Evolutionary conservation across 2,113 vertebrate species (phyloP), one percentile per base, ranked within the genome.

Genomic region (Bos taurus): DNA sequence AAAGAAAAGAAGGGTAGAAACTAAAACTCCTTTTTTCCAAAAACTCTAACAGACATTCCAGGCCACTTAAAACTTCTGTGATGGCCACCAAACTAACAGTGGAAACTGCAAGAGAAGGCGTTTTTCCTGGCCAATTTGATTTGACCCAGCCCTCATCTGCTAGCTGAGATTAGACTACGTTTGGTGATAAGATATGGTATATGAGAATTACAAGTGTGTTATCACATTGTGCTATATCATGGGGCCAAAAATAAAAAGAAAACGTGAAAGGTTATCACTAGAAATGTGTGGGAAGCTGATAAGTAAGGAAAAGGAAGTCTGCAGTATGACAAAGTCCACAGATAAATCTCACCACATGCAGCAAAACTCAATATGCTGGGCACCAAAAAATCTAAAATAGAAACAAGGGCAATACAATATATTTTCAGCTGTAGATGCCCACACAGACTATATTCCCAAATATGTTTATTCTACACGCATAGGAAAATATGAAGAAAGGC

Each of bases 291-390:
- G 13, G 40, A 92, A 78, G 57, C 71, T 91, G 96, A 92, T 94
- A 98, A 98, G 90, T 94, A 98, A 98, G 92, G 30, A 82, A 88
- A 89, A 33, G 52, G 50, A 67, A 91, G 15, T 86, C 59, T 97
- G 40, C 16, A 89, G 71, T 59, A 54, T 78, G 78, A 89, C 50
- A 82, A 98, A 88, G 57, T 62, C 33, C 46, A 81, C n/a, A 89
- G 84, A 95, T 81, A 96, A 77, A 84, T 95, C 87, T 92, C 89
- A 87, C 26, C 11, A 89, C 90, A 57, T 43, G 11, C 33, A 84
- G 54, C 25, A 95, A 90, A 95, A 88, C 6, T 87, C 84, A 80
- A 81, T 82, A 77, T 36, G 54, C 30, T 92, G 17, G 90, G 33
- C 46, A 90, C 59, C 62, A 81, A 95, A 84, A 94, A 57, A 59